phyloP scores from a whole-genome alignment of 2,888 invertebrate genomes.

The Pammene aurita region DNA sequence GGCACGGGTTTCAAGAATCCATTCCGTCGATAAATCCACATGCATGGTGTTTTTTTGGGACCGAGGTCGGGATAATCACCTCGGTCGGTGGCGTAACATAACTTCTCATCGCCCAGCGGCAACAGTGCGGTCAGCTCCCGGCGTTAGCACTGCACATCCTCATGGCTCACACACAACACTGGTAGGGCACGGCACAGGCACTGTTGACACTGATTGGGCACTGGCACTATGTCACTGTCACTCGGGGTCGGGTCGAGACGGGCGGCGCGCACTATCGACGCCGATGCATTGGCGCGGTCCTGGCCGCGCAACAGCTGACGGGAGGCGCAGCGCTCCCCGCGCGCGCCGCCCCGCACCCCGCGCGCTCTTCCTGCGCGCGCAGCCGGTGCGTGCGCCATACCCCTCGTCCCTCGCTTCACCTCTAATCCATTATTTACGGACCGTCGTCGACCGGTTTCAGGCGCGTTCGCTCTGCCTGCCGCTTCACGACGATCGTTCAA shows the following conservation, averaged over 20 bases:
- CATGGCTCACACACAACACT: slow-evolving; percentile 67
- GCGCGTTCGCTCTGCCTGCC: slow-evolving; percentile 76
- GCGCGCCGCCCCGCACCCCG: slow-evolving; percentile 53
- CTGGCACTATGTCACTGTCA: slow-evolving; percentile 66
- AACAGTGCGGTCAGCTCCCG: slow-evolving; percentile 74
- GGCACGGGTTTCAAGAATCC: slow-evolving; percentile 50
- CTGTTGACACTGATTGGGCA: slow-evolving; percentile 51
- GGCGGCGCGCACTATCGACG: slow-evolving; percentile 74
- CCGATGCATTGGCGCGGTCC: slow-evolving; percentile 81
- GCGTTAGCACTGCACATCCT: slow-evolving; percentile 71
- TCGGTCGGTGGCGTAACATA: slow-evolving; percentile 81
- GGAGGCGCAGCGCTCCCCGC: slow-evolving; percentile 75
- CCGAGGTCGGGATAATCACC: slow-evolving; percentile 81
- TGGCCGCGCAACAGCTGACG: slow-evolving; percentile 83
- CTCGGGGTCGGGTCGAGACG: slow-evolving; percentile 54
- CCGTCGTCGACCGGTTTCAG: slow-evolving; percentile 82
- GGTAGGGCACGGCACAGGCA: slow-evolving; percentile 51
- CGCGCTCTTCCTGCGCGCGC: slow-evolving; percentile 64
- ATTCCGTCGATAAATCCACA: slow-evolving; percentile 60
- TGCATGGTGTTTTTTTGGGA: slow-evolving; percentile 72
- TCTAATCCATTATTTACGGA: slow-evolving; percentile 83
- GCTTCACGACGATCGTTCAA: slow-evolving; percentile 78
- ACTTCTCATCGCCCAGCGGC: slow-evolving; percentile 75
- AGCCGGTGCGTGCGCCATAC: slow-evolving; percentile 74
- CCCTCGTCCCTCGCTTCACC: slow-evolving; percentile 71